These are phyloP conservation scores for Mergus octosetaceus DNA, from an alignment of 2,797 vertebrate genomes.

Conservation along the genomic window DNA sequence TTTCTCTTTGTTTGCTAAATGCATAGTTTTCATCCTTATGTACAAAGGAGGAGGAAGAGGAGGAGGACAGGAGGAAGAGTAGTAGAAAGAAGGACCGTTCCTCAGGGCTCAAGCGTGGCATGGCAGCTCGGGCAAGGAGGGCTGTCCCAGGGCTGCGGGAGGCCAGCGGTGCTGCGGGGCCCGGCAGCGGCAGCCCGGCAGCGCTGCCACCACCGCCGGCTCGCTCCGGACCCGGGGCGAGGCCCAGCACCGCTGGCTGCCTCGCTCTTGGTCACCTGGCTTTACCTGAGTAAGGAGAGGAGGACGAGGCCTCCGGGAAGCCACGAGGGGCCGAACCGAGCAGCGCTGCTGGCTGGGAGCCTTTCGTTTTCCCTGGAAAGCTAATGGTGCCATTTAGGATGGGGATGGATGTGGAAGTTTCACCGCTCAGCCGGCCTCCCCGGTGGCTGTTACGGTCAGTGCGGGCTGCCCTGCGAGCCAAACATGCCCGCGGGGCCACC, in stretches of 20 bases:
- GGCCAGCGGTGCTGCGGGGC: no score
- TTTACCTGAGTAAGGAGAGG: conserved; percentile 68
- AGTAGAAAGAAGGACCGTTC: conserved; percentile 48
- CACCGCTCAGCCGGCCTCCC: conserved; percentile 39
- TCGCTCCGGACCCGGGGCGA: no score
- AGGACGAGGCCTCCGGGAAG: conserved; percentile 52
- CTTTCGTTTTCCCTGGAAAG: conserved; percentile 46
- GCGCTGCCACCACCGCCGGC: no score
- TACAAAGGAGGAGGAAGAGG: conserved; percentile 75
- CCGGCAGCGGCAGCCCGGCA: no score
- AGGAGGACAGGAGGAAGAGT: conserved; percentile 59
- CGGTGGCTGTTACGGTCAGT: conserved; percentile 5
- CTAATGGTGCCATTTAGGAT: conserved; percentile 52
- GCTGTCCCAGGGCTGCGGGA: conserved; percentile 59
- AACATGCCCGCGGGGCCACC: not conserved
- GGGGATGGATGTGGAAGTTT: conserved; percentile 44
- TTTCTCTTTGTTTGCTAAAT: conserved; percentile 97
- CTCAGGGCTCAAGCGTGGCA: conserved; percentile 48
- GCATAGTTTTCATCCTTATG: conserved; percentile 86
- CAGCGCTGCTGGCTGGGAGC: not conserved
- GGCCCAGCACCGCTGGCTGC: not conserved
- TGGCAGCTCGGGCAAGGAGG: conserved; percentile 60
- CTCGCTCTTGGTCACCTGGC: not conserved
- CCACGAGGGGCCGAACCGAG: not conserved
- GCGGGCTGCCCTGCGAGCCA: not conserved